Evolutionary conservation across 2,797 vertebrate genomes (phyloP).

Genomic region (Sylvilagus floridanus): DNA sequence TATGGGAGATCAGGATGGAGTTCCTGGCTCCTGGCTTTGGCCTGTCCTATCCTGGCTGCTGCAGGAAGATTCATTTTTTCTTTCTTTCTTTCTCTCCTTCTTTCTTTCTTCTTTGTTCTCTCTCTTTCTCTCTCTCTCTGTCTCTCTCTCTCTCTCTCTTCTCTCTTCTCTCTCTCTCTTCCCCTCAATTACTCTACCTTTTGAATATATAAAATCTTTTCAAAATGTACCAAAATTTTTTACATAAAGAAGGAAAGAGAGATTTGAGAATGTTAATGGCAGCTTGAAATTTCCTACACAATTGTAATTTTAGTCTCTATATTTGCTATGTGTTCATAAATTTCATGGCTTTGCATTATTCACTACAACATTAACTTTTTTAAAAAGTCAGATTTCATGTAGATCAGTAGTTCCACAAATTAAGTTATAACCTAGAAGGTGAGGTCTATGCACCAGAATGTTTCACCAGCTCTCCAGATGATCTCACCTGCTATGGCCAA

Average conservation of each 20-base stretch:
- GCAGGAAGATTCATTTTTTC: too few species aligned
- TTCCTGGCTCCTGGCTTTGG: too few species aligned
- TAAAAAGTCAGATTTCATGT: background rate
- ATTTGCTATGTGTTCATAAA: slow-evolving; percentile 25
- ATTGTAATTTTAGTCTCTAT: slow-evolving; percentile 36
- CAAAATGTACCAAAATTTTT: background rate
- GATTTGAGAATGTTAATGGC: background rate
- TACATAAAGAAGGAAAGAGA: background rate
- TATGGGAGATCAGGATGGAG: too few species aligned
- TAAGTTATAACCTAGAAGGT: background rate
- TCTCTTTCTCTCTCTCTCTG: too few species aligned
- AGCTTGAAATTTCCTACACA: slow-evolving; percentile 54
- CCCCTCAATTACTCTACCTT: too few species aligned
- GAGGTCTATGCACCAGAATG: background rate
- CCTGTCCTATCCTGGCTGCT: too few species aligned
- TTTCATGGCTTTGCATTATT: background rate
- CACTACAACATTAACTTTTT: background rate
- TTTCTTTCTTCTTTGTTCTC: too few species aligned
- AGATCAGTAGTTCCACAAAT: background rate
- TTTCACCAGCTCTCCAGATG: background rate
- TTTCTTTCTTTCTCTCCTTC: too few species aligned
- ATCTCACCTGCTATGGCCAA: background rate
- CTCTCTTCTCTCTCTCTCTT: too few species aligned
- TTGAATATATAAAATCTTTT: too few species aligned
- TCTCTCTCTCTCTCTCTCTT: too few species aligned